Conservation (phyloP, 1,140 invertebrate genomes). For the Diorhabda sublineata region DNA sequence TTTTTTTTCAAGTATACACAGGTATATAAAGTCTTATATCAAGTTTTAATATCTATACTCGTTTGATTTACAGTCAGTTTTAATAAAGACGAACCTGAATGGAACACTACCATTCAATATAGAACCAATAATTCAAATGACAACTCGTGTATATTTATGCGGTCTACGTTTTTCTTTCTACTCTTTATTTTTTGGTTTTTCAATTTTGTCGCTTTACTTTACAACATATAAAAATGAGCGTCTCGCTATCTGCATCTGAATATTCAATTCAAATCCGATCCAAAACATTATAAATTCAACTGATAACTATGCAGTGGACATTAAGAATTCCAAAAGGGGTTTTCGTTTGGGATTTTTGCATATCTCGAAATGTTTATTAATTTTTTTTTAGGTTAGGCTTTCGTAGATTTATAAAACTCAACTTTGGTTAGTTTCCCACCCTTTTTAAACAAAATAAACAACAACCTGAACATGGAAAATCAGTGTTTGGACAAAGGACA, state of each 20-base stretch:
- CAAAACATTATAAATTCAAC: background rate
- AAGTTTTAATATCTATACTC: conserved; percentile 9
- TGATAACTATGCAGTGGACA: background rate
- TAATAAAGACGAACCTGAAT: conserved; percentile 6
- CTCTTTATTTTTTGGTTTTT: background rate
- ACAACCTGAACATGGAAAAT: too few relatives aligned
- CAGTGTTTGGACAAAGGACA: too few relatives aligned
- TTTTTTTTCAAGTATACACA: background rate
- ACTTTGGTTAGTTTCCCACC: too few relatives aligned
- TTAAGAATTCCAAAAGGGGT: background rate
- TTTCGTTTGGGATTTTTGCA: too few relatives aligned
- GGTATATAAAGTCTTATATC: conserved; percentile 1
- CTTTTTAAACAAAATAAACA: too few relatives aligned
- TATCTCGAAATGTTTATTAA: too few relatives aligned
- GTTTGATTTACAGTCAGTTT: conserved; percentile 11
- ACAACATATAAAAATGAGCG: conserved; percentile 2
- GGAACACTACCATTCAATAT: conserved; percentile 11
- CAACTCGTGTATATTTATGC: background rate
- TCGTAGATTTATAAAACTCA: too few relatives aligned
- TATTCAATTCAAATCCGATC: background rate
- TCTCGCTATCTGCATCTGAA: background rate
- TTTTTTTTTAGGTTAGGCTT: too few relatives aligned
- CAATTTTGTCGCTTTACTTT: conserved; percentile 1
- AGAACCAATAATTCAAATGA: conserved; percentile 12
- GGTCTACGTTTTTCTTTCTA: background rate